Base-by-base conservation (phyloP, 2,797 vertebrate genomes). In the Lacerta agilis region DNA sequence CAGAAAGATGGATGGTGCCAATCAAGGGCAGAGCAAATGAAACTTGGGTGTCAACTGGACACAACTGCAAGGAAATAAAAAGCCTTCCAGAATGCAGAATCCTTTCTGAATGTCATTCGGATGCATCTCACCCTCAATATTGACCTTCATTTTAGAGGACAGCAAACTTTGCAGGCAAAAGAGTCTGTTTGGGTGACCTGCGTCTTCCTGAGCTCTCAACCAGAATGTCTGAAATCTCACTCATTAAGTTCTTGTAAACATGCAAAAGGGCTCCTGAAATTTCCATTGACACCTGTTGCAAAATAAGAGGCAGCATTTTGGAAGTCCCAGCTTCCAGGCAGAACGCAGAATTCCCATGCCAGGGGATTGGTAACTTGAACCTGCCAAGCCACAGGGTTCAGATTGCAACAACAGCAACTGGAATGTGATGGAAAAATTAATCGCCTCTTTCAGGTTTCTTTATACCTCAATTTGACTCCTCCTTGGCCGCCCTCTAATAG, bases 271-370 rank as follows among this genome's bases (percentile, higher is more conserved):
- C 38, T 83, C 82, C 2, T 87, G 78, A 79, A 67, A 33, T 82
- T 90, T 77, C n/a, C 83, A 88, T 83, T 76, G 61, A 87, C 87
- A n/a, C 80, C 91, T 92, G 87, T 83, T 81, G 93, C 90, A 87
- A 90, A 85, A 93, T 0, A 81, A 93, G 93, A 94, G 86, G 27
- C 92, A 93, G 90, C 92, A 80, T 86, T 83, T 83, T 87, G 94
- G 95, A 90, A 93, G 77, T 93, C 90, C 85, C 91, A 88, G 92
- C 85, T 38, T 93, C 84, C 89, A 87, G 55, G 55, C 55, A 72
- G 45, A 77, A n/a, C 4, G 2, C 69, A 38, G 82, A 71, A 0
- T 55, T 78, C 8, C 88, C 2, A 58, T 0, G 82, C 88, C 82
- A 69, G 0, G 25, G 9, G 17, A 86, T 41, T 1, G 88, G 10